Percentiles rank a stretch among this genome's conserved stretches.
These are phyloP conservation scores for Pipistrellus pygmaeus DNA, from an alignment of 2,797 vertebrate genomes.

Conservation along the genomic window DNA sequence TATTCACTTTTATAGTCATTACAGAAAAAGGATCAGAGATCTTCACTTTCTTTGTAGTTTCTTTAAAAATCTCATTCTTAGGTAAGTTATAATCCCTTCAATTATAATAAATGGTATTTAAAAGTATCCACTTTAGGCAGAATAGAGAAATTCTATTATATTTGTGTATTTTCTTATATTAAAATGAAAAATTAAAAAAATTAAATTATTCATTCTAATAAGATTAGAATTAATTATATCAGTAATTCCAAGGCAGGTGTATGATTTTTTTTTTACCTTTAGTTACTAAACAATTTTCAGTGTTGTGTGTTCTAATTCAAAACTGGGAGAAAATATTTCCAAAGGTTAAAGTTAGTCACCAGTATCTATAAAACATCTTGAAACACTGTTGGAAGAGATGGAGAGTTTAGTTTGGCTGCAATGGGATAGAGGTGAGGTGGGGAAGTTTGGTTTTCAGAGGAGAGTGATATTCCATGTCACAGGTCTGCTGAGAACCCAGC, in stretches of 20 bases:
- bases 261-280: not conserved
- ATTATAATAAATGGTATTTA: not conserved
- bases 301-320: not conserved
- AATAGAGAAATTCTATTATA: not conserved
- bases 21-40: not conserved
- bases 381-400: not conserved
- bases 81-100: not conserved
- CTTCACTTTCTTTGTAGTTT: not conserved
- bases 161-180: conserved; percentile 27
- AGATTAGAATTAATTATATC: not conserved
- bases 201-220: not conserved
- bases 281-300: not conserved
- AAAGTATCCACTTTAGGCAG: not conserved
- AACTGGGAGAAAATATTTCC: conserved; percentile 25
- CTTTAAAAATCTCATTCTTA: not conserved
- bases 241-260: not conserved
- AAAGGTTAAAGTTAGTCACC: not conserved
- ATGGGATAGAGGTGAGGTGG: not conserved
- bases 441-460: not conserved
- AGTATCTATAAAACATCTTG: not conserved
- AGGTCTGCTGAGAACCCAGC: not conserved
- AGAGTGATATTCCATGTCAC: not conserved
- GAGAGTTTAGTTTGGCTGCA: not conserved
- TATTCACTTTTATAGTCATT: not conserved
- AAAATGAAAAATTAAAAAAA: not conserved